Conservation (phyloP, 2,888 invertebrate species). For the Atherix ibis region DNA sequence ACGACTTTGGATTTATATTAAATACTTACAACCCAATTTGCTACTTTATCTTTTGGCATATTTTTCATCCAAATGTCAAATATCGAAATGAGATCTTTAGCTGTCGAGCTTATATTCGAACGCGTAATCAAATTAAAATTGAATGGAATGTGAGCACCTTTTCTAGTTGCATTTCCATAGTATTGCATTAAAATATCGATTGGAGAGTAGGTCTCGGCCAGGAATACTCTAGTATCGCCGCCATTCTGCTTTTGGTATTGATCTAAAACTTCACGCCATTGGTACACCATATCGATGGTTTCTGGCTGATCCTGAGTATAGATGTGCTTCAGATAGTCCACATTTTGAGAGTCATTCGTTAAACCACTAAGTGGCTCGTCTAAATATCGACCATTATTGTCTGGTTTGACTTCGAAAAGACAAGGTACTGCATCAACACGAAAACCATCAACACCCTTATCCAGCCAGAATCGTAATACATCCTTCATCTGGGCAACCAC, state of each 20-base stretch:
- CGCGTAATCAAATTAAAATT: conserved; percentile 45
- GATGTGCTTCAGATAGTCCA: conserved; percentile 38
- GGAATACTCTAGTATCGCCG: conserved; percentile 35
- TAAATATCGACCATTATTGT: conserved; percentile 8
- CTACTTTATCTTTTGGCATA: conserved; percentile 39
- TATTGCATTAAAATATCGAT: conserved; percentile 41
- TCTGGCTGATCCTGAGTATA: conserved; percentile 44
- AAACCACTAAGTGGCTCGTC: conserved; percentile 35
- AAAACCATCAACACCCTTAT: conserved; percentile 44
- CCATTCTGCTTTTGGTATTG: conserved; percentile 26
- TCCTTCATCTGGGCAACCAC: conserved; percentile 37
- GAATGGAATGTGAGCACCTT: conserved; percentile 46
- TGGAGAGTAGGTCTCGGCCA: conserved; percentile 46
- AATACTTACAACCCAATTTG: conserved; percentile 51
- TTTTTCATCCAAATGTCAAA: conserved; percentile 42
- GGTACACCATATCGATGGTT: conserved; percentile 39
- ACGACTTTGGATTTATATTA: too few species aligned
- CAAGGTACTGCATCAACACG: conserved; percentile 34
- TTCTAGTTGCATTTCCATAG: conserved; percentile 35
- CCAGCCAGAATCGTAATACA: conserved; percentile 49
- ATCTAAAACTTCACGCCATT: conserved; percentile 40
- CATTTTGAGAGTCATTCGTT: conserved; percentile 35
- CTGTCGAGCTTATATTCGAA: conserved; percentile 33
- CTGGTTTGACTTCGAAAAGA: conserved; percentile 28
- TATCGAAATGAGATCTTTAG: conserved; percentile 34